Base-by-base conservation (phyloP, 2,888 invertebrate genomes). In the Cynaeus angustus region DNA sequence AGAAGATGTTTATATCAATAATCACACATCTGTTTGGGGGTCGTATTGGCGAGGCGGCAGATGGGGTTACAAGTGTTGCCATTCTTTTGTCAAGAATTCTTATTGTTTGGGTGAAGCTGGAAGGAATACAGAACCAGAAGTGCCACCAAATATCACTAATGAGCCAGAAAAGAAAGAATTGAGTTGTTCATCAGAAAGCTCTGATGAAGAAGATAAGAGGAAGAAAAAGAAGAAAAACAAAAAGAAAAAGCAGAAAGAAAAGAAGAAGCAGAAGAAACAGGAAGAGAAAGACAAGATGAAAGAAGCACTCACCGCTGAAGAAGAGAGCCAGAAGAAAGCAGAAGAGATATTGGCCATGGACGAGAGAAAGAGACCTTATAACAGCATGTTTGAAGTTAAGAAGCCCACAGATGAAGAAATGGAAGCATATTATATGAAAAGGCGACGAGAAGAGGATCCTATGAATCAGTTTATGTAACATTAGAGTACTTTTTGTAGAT, bases 31-130 rank as follows among this genome's bases (percentile, higher is more conserved):
- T 0, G 94, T 99, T 4, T 99, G 96, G 95, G 99, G 99, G 2
- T 98, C 98, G 0, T 98, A 89, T 84, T 99, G 99, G 98, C 89
- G 89, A 76, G 91, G 91, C 56, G 97, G 97, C 0, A 89, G 90
- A 70, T 99, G 99, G 99, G 99, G 99, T 0, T 99, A 92, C 86
- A 93, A 94, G 81, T 99, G 99, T 81, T 99, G 99, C 84, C 93
- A 97, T 82, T 96, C 96, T 0, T 92, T 93, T 72, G 90, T 99
- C 6, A 93, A 93, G 89, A 94, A 95, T 87, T 94, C 95, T 0
- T 96, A 96, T 81, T 96, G 96, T 77, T 91, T 94, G 21, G 96
- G 96, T 0, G 93, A 93, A 80, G 90, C 90, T 37, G 92, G 91
- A 0, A 86, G 76, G 83, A 75, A 72, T 70, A 55, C 71, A 66